Conservation (phyloP, 2,888 invertebrate genomes). For the Lycophotia porphyrea region DNA sequence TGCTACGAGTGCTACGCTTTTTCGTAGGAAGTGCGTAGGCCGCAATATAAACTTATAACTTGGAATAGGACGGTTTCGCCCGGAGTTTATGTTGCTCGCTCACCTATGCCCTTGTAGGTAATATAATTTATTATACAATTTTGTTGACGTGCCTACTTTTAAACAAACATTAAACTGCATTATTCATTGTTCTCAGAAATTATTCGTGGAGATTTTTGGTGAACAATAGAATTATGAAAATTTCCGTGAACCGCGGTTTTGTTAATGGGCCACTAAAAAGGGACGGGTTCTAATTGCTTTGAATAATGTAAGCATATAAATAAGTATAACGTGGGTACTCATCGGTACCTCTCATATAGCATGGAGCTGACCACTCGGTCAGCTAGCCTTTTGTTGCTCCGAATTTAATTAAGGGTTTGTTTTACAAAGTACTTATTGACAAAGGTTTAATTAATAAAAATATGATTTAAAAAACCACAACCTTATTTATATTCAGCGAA, state of each 20-base stretch:
- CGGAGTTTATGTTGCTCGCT: slow-evolving; percentile 24
- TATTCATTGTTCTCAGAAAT: slow-evolving; percentile 49
- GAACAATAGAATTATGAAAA: slow-evolving; percentile 78
- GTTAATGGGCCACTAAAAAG: slow-evolving; percentile 77
- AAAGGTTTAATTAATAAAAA: slow-evolving; percentile 20
- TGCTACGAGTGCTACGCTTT: slow-evolving; percentile 53
- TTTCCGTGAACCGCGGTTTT: slow-evolving; percentile 73
- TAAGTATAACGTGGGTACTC: slow-evolving; percentile 68
- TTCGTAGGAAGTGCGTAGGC: slow-evolving; percentile 56
- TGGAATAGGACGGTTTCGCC: slow-evolving; percentile 8
- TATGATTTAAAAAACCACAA: not conserved
- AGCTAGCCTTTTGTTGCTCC: slow-evolving; percentile 58
- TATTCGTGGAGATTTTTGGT: slow-evolving; percentile 62
- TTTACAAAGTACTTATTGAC: slow-evolving; percentile 44
- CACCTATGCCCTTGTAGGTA: slow-evolving; percentile 17
- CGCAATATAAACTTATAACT: slow-evolving; percentile 32
- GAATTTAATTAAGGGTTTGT: slow-evolving; percentile 57
- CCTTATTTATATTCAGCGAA: not conserved
- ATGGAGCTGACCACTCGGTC: slow-evolving; percentile 64
- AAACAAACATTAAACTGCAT: slow-evolving; percentile 45
- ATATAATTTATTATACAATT: slow-evolving; percentile 21
- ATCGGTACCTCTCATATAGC: slow-evolving; percentile 70
- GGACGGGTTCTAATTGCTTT: slow-evolving; percentile 82
- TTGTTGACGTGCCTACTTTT: slow-evolving; percentile 35
- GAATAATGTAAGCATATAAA: slow-evolving; percentile 76